Base-by-base conservation (phyloP, 2,888 invertebrate genomes). In the Rhimphoctona megacephalus region DNA sequence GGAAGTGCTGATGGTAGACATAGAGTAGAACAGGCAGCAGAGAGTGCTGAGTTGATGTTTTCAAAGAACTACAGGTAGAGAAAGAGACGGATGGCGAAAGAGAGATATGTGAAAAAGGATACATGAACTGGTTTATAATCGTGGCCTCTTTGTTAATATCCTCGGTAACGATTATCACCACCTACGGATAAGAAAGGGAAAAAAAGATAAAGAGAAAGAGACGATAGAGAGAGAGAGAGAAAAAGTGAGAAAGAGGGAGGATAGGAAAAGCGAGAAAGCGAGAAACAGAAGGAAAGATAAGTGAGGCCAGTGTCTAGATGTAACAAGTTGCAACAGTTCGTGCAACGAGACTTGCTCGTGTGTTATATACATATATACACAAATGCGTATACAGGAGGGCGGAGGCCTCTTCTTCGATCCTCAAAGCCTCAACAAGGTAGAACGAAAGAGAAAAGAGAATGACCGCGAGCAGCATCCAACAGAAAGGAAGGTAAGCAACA, bases 11-110 rank as follows among this genome's bases (percentile, higher is more conserved):
- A 87, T 74, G 81, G 69, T 39, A 52, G 54, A 72, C n/a, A 54
- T 36, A 33, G 76, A 81, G 81, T 67, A 61, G 74, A 69, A 77
- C 43, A 39, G 54, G 69, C 43, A 73, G 33, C 61, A 64, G 22
- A 11, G 76, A 87, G 78, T 80, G 77, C 83, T 81, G 87, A 89
- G 88, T 87, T 85, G 87, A 86, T 89, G 87, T 80, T 85, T 87
- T 83, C 83, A 88, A 89, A 90, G 86, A 88, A 89, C 86, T 83
- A 81, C 81, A 85, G 85, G 83, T 85, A 81, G 77, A 79, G 69
- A 36, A 9, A 76, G 49, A 69, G 52, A 61, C 30, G 17, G 61
- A 61, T 61, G 61, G 30, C 17, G 30, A 84, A 57, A 36, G 39
- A 66, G 61, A 19, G 46, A 64, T 22, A 80, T 87, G 83, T 85